These are phyloP conservation scores for Pseudochirops corinnae DNA, from an alignment of 2,797 vertebrate genomes.

Conservation along the genomic window DNA sequence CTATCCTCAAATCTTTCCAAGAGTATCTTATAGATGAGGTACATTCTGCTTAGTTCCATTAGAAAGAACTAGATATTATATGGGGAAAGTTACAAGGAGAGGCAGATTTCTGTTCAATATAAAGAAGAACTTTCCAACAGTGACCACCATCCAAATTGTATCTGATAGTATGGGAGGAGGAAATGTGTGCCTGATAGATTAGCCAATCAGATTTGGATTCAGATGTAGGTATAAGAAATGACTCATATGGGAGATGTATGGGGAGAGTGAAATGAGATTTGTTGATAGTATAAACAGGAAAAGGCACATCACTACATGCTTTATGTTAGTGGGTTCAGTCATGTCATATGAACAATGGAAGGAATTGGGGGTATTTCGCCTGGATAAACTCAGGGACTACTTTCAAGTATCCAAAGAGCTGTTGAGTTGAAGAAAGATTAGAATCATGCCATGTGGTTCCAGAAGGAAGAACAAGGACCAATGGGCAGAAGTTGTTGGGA, in stretches of 20 bases:
- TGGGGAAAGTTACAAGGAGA: background rate
- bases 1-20: background rate
- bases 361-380: background rate
- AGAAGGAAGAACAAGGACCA: constrained; percentile 8
- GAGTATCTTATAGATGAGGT: background rate
- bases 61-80: background rate
- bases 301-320: background rate
- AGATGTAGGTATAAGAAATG: background rate
- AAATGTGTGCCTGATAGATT: background rate
- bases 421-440: background rate
- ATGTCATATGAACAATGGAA: background rate
- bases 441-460: constrained; percentile 6
- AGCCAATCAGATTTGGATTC: background rate
- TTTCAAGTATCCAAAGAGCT: background rate
- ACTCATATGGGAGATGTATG: background rate
- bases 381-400: background rate
- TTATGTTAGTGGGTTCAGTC: background rate
- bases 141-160: background rate
- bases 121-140: background rate
- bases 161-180: background rate
- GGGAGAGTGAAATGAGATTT: background rate
- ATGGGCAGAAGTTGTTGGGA: background rate
- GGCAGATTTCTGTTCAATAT: background rate
- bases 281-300: background rate
- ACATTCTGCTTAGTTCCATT: background rate